Conservation (phyloP, 1,140 invertebrate species). For the Zaprionus lachaisei region DNA sequence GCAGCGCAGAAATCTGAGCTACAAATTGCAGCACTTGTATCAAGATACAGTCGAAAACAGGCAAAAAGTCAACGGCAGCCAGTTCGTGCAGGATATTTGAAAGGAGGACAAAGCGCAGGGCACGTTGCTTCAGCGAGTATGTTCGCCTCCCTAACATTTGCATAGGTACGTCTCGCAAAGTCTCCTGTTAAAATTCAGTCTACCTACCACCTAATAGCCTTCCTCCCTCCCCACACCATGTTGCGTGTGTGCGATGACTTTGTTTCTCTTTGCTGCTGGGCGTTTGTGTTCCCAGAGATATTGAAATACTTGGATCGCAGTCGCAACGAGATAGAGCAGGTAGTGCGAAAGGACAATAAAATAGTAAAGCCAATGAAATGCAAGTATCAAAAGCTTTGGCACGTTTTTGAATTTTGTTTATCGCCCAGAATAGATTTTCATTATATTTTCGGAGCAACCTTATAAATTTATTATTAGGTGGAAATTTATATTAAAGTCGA, state of each 20-base stretch:
- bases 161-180: slow-evolving; percentile 50
- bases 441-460: not conserved
- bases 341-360: slow-evolving; percentile 45
- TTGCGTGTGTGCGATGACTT: slow-evolving; percentile 13
- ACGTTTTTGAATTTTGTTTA: slow-evolving; percentile 27
- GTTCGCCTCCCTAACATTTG: slow-evolving; percentile 52
- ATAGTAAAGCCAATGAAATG: slow-evolving; percentile 31
- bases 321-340: slow-evolving; percentile 11
- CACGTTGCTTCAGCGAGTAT: not conserved
- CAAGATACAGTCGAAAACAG: slow-evolving; percentile 70
- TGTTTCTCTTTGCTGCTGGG: slow-evolving; percentile 41
- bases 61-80: slow-evolving; percentile 54
- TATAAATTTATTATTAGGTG: not conserved
- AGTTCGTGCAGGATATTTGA: slow-evolving; percentile 47
- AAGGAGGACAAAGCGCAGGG: slow-evolving; percentile 32
- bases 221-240: not conserved
- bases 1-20: slow-evolving; percentile 52
- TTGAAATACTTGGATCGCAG: slow-evolving; percentile 37
- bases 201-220: not conserved
- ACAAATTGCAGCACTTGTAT: slow-evolving; percentile 80
- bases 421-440: not conserved
- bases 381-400: not conserved
- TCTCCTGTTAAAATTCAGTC: slow-evolving; percentile 5
- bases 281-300: slow-evolving; percentile 35
- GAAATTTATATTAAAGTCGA: not conserved